A percentile compares a stretch with the other conserved stretches of the same genome.
Evolutionary conservation across 2,797 vertebrate species (phyloP).

Genomic region (Zalophus californianus): DNA sequence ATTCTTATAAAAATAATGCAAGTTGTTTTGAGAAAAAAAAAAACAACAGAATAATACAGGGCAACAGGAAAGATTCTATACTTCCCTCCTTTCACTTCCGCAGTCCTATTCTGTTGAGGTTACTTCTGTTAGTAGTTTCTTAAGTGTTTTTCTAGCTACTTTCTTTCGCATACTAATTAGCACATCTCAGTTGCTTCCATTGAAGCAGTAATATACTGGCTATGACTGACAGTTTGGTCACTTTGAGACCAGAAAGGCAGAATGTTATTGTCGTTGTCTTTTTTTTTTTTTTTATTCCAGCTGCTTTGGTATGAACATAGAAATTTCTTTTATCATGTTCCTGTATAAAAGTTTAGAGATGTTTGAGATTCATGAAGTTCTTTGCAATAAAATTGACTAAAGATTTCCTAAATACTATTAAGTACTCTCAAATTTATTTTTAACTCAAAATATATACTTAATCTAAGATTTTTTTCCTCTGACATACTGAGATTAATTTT

Average conservation of each 20-base stretch:
- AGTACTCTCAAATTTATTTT: constrained; percentile 56
- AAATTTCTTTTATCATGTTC: constrained; percentile 7
- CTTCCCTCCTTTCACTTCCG: background rate
- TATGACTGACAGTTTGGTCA: background rate
- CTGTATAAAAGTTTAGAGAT: background rate
- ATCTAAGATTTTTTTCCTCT: background rate
- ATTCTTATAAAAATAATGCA: constrained; percentile 11
- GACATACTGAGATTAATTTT: constrained; percentile 50
- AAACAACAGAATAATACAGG: background rate
- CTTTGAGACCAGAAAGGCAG: background rate
- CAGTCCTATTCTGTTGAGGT: background rate
- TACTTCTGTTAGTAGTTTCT: background rate
- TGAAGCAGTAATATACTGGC: background rate
- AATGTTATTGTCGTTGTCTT: background rate
- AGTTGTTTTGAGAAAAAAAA: background rate
- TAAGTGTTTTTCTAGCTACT: background rate
- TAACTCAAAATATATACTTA: constrained; percentile 30
- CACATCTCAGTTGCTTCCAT: background rate
- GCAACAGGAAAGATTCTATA: background rate
- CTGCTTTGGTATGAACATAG: background rate
- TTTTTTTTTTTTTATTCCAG: background rate
- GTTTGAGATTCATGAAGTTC: constrained; percentile 35
- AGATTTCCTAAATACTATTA: constrained; percentile 1
- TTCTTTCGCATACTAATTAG: background rate
- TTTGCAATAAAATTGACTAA: background rate